These are phyloP conservation scores for Lamellibrachia satsuma DNA, from an alignment of 2,888 invertebrate genomes.

Conservation along the genomic window DNA sequence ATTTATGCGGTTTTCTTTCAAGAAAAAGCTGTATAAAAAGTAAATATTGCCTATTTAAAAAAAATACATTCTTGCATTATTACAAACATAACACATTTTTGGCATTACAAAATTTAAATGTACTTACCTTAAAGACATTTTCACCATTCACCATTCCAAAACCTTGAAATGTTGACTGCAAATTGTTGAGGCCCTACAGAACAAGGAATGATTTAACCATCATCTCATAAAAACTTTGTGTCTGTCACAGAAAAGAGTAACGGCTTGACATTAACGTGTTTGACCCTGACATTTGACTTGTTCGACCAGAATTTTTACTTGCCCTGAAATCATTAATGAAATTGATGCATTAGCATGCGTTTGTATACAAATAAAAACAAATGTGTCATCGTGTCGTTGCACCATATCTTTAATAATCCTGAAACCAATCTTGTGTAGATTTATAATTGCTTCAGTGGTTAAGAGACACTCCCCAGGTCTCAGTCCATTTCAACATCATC, in stretches of 20 bases:
- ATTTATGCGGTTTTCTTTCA: neutral
- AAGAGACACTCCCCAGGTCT: too few species aligned
- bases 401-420: too few species aligned
- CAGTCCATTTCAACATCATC: too few species aligned
- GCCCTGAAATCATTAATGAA: too few species aligned
- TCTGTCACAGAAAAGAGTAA: neutral
- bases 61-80: neutral
- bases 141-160: slow-evolving; percentile 89
- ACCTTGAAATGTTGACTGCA: slow-evolving; percentile 93
- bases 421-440: too few species aligned
- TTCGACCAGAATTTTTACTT: too few species aligned
- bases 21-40: neutral
- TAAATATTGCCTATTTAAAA: neutral
- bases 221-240: neutral
- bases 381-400: too few species aligned
- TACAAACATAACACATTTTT: neutral
- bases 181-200: slow-evolving; percentile 85
- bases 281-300: too few species aligned
- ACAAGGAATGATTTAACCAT: neutral
- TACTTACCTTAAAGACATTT: slow-evolving; percentile 87
- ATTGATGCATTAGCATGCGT: too few species aligned
- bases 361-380: too few species aligned
- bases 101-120: neutral
- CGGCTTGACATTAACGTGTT: too few species aligned
- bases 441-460: too few species aligned